A percentile compares a stretch with the other conserved stretches of the same genome.
Conservation (phyloP, 1,140 invertebrate species). For the Tetramorium alpestre region DNA sequence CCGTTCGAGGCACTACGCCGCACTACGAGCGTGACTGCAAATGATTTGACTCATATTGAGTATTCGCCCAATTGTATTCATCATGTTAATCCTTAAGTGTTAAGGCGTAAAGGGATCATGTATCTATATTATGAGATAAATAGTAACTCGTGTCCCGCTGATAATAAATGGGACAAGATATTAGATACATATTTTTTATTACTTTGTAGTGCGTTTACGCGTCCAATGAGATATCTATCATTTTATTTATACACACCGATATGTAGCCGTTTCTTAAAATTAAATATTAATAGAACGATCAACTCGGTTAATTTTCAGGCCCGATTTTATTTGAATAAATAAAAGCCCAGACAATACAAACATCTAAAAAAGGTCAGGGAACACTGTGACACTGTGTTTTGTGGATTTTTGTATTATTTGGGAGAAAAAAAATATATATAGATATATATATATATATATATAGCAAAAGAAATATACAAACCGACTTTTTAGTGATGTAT, state of each 20-base stretch:
- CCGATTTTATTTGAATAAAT: neutral
- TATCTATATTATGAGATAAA: slow-evolving; percentile 23
- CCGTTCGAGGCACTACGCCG: neutral
- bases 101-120: slow-evolving; percentile 40
- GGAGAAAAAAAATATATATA: neutral
- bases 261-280: neutral
- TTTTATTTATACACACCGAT: neutral
- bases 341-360: neutral
- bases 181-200: slow-evolving; percentile 13
- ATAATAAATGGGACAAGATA: slow-evolving; percentile 15
- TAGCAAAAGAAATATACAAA: neutral
- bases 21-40: slow-evolving; percentile 9
- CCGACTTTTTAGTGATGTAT: neutral
- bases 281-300: neutral
- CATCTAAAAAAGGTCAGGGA: neutral
- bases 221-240: neutral
- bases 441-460: too few relatives aligned
- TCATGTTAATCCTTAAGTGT: slow-evolving; percentile 21
- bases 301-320: neutral
- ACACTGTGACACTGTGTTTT: neutral
- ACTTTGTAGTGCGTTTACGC: neutral
- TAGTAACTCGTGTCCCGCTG: neutral
- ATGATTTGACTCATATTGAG: slow-evolving; percentile 49
- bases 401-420: slow-evolving; percentile 2
- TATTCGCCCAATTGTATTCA: neutral